These are phyloP conservation scores for Hedychridium roseum DNA, from an alignment of 2,888 invertebrate species.

Conservation along the genomic window DNA sequence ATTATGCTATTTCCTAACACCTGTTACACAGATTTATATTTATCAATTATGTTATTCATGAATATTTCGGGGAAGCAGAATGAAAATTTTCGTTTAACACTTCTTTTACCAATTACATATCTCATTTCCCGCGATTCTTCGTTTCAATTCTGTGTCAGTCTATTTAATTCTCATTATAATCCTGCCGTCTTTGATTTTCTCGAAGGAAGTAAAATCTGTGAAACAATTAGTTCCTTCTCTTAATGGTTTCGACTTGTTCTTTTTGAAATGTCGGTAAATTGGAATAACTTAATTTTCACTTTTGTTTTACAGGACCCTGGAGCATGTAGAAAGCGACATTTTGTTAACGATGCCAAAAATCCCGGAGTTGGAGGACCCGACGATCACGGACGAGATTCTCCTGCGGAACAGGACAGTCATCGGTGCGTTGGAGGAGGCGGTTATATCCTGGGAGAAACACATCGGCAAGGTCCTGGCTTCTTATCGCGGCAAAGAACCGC, in stretches of 20 bases:
- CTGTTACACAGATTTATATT: too few species aligned
- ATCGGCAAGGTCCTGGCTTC: conserved; percentile 61
- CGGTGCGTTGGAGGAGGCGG: conserved; percentile 70
- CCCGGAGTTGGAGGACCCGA: conserved; percentile 64
- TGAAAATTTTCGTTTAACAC: too few species aligned
- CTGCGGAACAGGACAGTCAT: conserved; percentile 66
- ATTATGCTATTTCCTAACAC: too few species aligned
- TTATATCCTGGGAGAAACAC: conserved; percentile 73
- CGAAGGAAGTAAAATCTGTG: background rate
- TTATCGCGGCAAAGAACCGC: conserved; percentile 64
- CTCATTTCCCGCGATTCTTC: too few species aligned
- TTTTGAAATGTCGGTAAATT: background rate
- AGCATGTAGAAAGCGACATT: conserved; percentile 80
- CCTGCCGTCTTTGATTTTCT: too few species aligned
- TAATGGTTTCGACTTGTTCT: background rate
- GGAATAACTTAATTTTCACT: too few species aligned
- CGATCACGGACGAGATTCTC: conserved; percentile 58
- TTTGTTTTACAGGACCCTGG: conserved; percentile 70
- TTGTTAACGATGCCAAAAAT: conserved; percentile 72
- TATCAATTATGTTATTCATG: too few species aligned
- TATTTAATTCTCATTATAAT: too few species aligned
- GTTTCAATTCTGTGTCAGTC: too few species aligned
- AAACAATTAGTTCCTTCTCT: background rate
- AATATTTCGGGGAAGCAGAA: too few species aligned
- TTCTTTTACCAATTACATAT: too few species aligned